Conservation (phyloP, 1,140 invertebrate genomes). For the Acromyrmex charruanus region DNA sequence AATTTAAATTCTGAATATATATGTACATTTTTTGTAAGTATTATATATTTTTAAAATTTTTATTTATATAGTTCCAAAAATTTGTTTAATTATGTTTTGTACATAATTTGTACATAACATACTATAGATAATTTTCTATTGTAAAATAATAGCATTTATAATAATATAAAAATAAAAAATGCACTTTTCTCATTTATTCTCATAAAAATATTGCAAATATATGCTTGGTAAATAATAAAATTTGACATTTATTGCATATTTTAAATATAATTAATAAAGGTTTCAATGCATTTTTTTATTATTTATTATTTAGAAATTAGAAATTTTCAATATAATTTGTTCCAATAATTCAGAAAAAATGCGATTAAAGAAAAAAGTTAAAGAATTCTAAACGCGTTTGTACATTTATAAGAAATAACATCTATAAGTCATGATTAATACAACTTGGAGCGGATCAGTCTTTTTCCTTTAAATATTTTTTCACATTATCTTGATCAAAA, state of each 20-base stretch:
- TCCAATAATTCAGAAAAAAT: neutral
- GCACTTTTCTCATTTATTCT: neutral
- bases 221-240: neutral
- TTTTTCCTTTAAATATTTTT: slow-evolving; percentile 44
- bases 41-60: neutral
- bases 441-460: neutral
- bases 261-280: neutral
- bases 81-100: neutral
- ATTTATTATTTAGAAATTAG: neutral
- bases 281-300: neutral
- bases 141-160: neutral
- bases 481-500: slow-evolving; percentile 52
- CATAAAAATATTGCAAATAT: neutral
- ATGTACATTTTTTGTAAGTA: neutral
- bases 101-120: slow-evolving; percentile 8
- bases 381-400: neutral
- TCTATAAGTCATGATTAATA: neutral
- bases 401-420: neutral
- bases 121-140: neutral
- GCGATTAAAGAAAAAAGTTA: neutral
- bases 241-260: neutral
- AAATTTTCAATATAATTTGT: neutral
- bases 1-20: neutral
- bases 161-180: neutral
- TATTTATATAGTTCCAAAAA: neutral